A percentile compares a stretch with the other conserved stretches of the same genome.
Conservation (phyloP, 2,888 invertebrate species). For the Cheilosia soror region DNA sequence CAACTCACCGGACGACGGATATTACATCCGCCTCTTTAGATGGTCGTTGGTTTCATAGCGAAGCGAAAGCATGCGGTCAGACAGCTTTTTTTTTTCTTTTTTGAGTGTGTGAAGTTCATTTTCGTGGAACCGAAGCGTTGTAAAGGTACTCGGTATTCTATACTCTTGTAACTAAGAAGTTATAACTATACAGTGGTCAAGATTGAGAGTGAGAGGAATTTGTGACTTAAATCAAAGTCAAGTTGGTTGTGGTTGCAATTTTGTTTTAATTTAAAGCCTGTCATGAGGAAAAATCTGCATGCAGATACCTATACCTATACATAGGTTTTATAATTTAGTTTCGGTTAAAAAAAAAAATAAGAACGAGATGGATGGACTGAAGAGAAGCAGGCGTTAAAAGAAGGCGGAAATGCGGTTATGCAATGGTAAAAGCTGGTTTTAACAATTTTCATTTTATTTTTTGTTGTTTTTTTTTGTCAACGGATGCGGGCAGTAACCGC, state of each 20-base stretch:
- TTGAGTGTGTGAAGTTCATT: constrained; percentile 17
- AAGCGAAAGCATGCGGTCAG: constrained; percentile 65
- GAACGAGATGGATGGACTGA: not conserved
- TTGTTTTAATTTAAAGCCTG: constrained; percentile 15
- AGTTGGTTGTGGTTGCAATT: constrained; percentile 14
- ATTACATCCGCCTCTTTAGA: constrained; percentile 70
- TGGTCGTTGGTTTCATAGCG: constrained; percentile 57
- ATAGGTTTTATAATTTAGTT: not conserved
- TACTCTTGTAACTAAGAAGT: constrained; percentile 26
- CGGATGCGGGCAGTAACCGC: constrained; percentile 43
- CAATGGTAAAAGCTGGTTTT: constrained; percentile 50
- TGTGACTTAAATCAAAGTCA: constrained; percentile 48
- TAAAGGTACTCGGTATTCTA: constrained; percentile 16
- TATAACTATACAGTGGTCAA: not conserved
- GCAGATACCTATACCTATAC: constrained; percentile 27
- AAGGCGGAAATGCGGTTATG: constrained; percentile 69
- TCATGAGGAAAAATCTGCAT: constrained; percentile 27
- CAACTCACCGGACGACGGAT: constrained; percentile 70
- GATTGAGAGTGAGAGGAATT: constrained; percentile 20
- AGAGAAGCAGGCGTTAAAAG: constrained; percentile 6
- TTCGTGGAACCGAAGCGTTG: constrained; percentile 48
- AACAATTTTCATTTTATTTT: not conserved
- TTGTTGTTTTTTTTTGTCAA: constrained; percentile 36
- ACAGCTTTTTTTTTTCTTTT: constrained; percentile 41
- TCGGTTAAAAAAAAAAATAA: not conserved